phyloP scores from a whole-genome alignment of 2,888 invertebrate genomes.

The Seira ritae region DNA sequence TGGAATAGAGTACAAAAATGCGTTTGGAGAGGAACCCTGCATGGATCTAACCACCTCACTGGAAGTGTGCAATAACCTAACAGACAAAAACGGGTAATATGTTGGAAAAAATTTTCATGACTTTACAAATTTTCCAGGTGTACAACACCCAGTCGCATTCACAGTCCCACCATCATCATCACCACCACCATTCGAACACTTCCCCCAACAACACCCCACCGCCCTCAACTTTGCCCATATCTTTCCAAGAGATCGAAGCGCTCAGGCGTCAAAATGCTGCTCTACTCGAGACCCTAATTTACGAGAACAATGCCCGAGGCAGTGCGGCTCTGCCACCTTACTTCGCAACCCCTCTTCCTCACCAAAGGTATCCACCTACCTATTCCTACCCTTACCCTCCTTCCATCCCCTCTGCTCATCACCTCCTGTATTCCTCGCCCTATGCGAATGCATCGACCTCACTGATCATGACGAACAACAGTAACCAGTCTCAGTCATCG shows the following conservation, averaged over 20 bases:
- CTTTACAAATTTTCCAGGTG: constrained; percentile 31
- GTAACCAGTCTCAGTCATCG: constrained; percentile 76
- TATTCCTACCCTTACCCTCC: constrained; percentile 46
- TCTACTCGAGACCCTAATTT: constrained; percentile 69
- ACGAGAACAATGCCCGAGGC: constrained; percentile 65
- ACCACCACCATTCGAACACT: constrained; percentile 18
- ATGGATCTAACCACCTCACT: no score
- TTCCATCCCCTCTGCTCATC: constrained; percentile 74
- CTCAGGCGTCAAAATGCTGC: constrained; percentile 72
- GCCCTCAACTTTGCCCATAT: constrained; percentile 54
- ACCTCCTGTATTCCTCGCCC: constrained; percentile 75
- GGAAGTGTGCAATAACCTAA: no score
- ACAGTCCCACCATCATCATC: constrained; percentile 22
- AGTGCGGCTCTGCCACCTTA: constrained; percentile 36
- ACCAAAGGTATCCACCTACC: constrained; percentile 60
- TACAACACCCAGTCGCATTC: constrained; percentile 28
- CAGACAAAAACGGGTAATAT: no score
- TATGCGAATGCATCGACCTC: constrained; percentile 75
- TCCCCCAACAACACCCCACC: constrained; percentile 42
- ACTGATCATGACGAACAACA: constrained; percentile 75
- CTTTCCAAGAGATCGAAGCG: constrained; percentile 74
- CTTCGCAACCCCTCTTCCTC: constrained; percentile 53
- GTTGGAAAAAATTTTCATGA: no score
- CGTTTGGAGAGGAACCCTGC: no score
- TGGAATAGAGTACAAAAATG: no score